Conservation (phyloP, 2,888 invertebrate genomes). For the Stenoptilia bipunctidactyla region DNA sequence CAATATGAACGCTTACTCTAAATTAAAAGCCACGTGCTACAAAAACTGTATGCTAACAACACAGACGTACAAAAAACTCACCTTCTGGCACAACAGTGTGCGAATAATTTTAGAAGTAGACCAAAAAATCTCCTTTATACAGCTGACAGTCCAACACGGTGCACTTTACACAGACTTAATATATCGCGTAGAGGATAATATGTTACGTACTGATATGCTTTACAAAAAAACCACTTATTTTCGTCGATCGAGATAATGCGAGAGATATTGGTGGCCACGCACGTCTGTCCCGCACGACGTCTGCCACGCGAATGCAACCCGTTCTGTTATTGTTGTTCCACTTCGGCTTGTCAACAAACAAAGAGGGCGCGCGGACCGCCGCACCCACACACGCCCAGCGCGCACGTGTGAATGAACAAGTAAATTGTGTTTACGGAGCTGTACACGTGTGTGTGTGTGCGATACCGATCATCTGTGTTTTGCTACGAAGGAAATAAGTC, state of each 20-base stretch:
- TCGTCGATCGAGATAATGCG: conserved; percentile 46
- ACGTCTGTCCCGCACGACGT: conserved; percentile 36
- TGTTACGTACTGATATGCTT: conserved; percentile 18
- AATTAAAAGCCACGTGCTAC: not conserved
- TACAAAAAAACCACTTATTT: conserved; percentile 48
- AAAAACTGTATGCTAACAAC: conserved; percentile 17
- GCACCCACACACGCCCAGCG: conserved; percentile 42
- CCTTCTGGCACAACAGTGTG: conserved; percentile 50
- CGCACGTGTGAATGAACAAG: conserved; percentile 51
- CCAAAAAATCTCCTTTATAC: conserved; percentile 27
- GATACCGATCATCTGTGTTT: conserved; percentile 9
- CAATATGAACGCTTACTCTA: not conserved
- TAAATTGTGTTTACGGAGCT: not conserved
- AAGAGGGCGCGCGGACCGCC: conserved; percentile 58
- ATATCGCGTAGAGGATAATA: no score
- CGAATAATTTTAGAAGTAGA: conserved; percentile 45
- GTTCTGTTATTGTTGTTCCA: conserved; percentile 22
- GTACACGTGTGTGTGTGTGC: not conserved
- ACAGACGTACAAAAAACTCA: conserved; percentile 34
- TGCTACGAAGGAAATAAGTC: no score
- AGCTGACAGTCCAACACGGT: not conserved
- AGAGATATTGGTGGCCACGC: conserved; percentile 25
- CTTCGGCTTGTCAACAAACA: conserved; percentile 65
- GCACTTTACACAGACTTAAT: not conserved
- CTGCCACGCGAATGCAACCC: conserved; percentile 31